Evolutionary conservation across 1,140 invertebrate genomes (phyloP), one percentile per base, ranked within the genome.

Genomic region (Hycleus phaleratus): DNA sequence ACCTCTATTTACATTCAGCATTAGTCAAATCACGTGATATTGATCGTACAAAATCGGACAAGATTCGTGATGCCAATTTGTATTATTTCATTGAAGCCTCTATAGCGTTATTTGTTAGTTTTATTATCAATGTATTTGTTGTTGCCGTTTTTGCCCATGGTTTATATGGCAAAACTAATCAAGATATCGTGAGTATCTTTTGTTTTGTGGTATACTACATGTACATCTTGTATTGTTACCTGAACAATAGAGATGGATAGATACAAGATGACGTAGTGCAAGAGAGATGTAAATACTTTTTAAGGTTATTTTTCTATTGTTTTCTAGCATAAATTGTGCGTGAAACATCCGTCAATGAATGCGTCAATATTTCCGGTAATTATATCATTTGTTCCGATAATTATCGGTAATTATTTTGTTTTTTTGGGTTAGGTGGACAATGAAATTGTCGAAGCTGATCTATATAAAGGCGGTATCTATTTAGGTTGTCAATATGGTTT

Each of bases 1-100:
- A 96, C 78, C 80, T 97, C 24, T 97, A 95, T 71, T 78, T 97
- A 6, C 93, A 96, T 73, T 95, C 91, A 46, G 92, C 93, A 40
- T 77, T 96, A 48, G 93, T 96, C 25, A 95, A 95, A 58, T 93
- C 90, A 4, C 77, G 91, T 57, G 85, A 89, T 54, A 78, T 95
- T 26, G 88, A 95, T 74, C 77, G 91, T 56, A 80, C 77, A 18
- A 84, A 90, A 64, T 79, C 82, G 26, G 75, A 75, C 12, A 85
- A 89, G 74, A 81, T 93, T 0, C 81, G 77, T 60, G 92, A 95
- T 72, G 93, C 92, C 2, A 96, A 95, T 75, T 84, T 83, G 68
- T 96, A 96, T 78, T 95, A 86, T 73, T 93, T 94, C 65, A 82
- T 94, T 59, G 93, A 96, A 77, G 85, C 91, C 2, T 74, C 78